Conservation (phyloP, 2,888 invertebrate genomes). For the Protodeltote pygarga region DNA sequence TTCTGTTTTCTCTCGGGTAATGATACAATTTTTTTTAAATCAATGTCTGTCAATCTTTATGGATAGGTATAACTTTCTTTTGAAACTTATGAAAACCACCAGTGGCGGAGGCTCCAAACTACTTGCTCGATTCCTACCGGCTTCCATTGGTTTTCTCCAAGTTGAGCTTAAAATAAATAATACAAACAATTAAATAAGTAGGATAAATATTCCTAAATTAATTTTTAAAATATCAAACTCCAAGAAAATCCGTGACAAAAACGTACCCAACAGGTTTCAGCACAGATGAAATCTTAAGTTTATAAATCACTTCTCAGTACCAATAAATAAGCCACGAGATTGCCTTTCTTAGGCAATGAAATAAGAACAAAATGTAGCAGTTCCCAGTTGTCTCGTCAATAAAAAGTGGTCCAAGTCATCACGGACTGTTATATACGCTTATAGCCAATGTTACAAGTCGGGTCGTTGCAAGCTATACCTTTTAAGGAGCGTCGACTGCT, state of each 20-base stretch:
- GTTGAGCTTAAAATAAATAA: no score
- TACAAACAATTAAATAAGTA: no score
- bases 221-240: no score
- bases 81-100: no score
- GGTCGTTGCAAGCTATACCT: conserved; percentile 72
- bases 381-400: conserved; percentile 18
- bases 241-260: neutral
- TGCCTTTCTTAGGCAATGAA: conserved; percentile 22
- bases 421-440: conserved; percentile 19
- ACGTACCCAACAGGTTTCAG: conserved; percentile 11
- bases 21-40: conserved; percentile 37
- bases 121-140: no score
- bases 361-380: conserved; percentile 33
- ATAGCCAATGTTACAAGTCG: conserved; percentile 34
- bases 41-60: no score
- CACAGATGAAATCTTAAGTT: conserved; percentile 9
- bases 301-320: conserved; percentile 25
- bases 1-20: conserved; percentile 94
- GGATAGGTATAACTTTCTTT: no score
- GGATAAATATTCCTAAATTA: no score
- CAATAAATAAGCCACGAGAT: conserved; percentile 27
- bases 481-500: conserved; percentile 66
- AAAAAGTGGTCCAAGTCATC: conserved; percentile 44
- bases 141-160: no score
- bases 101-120: no score